These are phyloP conservation scores for Drosophila mimetica DNA, from an alignment of 2,888 invertebrate genomes.

Conservation along the genomic window DNA sequence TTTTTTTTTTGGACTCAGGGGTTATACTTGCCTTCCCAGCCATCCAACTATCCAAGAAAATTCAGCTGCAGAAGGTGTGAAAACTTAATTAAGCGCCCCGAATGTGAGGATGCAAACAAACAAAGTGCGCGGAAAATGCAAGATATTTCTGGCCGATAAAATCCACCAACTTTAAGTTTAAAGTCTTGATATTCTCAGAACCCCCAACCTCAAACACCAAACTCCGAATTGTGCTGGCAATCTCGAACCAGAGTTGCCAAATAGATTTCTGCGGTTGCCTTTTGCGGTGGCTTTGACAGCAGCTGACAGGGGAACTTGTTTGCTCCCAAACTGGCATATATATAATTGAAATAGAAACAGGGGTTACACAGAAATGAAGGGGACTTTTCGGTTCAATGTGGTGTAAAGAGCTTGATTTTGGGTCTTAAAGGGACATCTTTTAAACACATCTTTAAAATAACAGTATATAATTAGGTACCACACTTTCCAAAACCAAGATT, in stretches of 20 bases:
- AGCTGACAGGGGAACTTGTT: constrained; percentile 12
- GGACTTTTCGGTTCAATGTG: neutral
- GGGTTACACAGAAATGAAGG: neutral
- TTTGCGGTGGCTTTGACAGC: constrained; percentile 53
- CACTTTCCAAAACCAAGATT: too few relatives aligned
- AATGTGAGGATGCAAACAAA: constrained; percentile 27
- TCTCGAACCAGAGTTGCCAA: constrained; percentile 41
- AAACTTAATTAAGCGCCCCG: constrained; percentile 71
- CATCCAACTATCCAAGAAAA: neutral
- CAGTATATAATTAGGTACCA: neutral
- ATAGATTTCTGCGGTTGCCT: constrained; percentile 69
- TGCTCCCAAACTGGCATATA: constrained; percentile 9
- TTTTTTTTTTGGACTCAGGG: constrained; percentile 12
- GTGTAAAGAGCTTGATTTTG: neutral
- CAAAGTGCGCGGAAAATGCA: constrained; percentile 5
- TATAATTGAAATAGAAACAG: constrained; percentile 27
- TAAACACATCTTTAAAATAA: neutral
- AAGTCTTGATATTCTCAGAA: neutral
- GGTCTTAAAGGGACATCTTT: too few relatives aligned
- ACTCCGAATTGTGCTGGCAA: constrained; percentile 4
- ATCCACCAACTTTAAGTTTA: constrained; percentile 6
- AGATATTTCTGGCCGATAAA: constrained; percentile 1
- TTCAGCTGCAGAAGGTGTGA: constrained; percentile 50
- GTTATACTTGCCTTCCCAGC: constrained; percentile 11
- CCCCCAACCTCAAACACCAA: neutral